These are phyloP conservation scores for Tapera naevia DNA, from an alignment of 2,797 vertebrate species.

Conservation along the genomic window DNA sequence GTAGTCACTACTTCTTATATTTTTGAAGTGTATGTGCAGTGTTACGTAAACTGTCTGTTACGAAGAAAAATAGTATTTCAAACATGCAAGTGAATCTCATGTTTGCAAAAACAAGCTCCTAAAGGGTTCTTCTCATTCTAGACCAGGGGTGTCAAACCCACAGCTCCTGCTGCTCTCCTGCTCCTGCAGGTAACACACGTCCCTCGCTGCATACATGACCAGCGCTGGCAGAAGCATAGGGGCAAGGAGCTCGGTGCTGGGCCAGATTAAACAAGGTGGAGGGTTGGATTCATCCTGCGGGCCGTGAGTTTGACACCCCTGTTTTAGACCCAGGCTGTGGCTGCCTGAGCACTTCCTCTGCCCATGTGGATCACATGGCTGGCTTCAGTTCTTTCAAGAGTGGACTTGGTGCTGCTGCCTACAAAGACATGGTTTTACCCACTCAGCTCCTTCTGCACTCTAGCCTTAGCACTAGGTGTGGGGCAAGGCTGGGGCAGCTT, in stretches of 20 bases:
- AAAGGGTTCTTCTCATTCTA: background rate
- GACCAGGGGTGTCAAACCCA: no score
- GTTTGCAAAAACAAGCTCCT: background rate
- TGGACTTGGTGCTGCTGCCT: fast-evolving
- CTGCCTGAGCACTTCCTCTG: fast-evolving
- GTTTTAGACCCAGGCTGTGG: background rate
- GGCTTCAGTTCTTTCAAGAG: background rate
- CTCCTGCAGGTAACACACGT: no score
- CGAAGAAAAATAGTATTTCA: background rate
- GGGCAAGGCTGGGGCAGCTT: background rate
- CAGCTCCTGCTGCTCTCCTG: no score
- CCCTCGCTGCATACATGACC: no score
- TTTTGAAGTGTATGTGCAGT: background rate
- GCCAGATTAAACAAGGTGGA: no score
- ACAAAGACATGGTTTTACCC: background rate
- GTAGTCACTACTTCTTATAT: background rate
- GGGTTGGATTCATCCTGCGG: no score
- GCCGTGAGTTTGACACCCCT: no score
- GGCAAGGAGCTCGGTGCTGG: no score
- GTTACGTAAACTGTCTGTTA: background rate
- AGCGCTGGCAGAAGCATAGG: no score
- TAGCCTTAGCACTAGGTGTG: fast-evolving
- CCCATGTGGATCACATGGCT: background rate
- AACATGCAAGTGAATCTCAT: background rate
- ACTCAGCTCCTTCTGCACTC: fast-evolving